Conservation (phyloP, 1,140 invertebrate genomes). For the Ridgeia piscesae region DNA sequence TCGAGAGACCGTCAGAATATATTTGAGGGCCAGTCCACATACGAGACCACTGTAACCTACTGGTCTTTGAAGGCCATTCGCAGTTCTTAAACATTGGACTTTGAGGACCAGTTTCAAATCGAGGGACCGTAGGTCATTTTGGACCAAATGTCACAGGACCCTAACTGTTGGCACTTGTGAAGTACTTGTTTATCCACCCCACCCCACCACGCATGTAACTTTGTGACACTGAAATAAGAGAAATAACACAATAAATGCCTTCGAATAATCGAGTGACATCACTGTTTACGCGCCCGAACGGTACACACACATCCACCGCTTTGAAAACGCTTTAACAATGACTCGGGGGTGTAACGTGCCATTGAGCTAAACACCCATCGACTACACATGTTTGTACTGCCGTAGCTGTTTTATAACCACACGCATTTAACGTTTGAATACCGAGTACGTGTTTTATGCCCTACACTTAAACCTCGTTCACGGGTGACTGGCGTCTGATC, state of each 20-base stretch:
- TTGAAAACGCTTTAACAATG: not conserved
- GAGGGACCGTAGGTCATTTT: too few relatives aligned
- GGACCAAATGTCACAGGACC: too few relatives aligned
- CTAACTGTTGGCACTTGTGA: too few relatives aligned
- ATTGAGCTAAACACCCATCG: not conserved
- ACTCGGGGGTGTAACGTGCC: not conserved
- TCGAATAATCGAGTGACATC: not conserved
- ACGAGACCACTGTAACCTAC: not conserved
- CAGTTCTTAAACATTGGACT: not conserved
- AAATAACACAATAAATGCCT: not conserved
- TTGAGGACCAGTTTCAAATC: not conserved
- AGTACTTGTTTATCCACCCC: too few relatives aligned
- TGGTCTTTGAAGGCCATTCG: not conserved
- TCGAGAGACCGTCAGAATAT: not conserved
- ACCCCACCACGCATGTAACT: too few relatives aligned
- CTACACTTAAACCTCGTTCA: not conserved
- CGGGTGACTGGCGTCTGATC: not conserved
- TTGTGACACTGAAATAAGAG: not conserved
- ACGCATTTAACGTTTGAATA: not conserved
- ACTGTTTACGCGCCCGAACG: not conserved
- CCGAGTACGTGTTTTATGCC: not conserved
- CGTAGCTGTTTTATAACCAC: not conserved
- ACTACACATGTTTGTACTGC: not conserved
- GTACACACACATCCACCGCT: not conserved
- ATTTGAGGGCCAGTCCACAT: not conserved